A percentile compares a stretch with the other conserved stretches of the same genome.
phyloP scores from a whole-genome alignment of 64 coral and sea anemone species.

The Exaiptasia diaphana region DNA sequence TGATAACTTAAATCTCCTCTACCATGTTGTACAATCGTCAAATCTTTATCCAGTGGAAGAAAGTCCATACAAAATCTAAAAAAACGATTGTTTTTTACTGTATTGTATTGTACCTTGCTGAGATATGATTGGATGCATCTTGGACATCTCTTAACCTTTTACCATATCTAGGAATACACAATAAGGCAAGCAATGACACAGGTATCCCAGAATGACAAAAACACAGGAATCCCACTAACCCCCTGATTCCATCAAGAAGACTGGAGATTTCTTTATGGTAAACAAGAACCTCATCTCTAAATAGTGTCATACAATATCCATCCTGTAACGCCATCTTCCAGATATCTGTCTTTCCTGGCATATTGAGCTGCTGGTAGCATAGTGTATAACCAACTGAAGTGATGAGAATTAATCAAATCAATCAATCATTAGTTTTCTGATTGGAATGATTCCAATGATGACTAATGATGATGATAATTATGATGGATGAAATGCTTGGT shows the following conservation, averaged over 20 bases:
- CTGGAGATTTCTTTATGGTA: constrained; percentile 91
- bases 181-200: background rate
- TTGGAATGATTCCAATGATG: background rate
- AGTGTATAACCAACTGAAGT: constrained; percentile 82
- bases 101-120: constrained; percentile 52
- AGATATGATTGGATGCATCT: constrained; percentile 58
- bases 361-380: constrained; percentile 88
- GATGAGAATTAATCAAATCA: background rate
- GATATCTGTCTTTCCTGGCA: constrained; percentile 83
- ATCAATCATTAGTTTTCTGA: background rate
- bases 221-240: too few species aligned
- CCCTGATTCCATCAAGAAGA: constrained; percentile 95
- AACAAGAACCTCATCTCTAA: constrained; percentile 86
- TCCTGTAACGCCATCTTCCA: constrained; percentile 88
- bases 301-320: constrained; percentile 81
- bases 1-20: background rate
- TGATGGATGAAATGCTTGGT: background rate
- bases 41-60: too few species aligned
- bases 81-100: too few species aligned
- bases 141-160: constrained; percentile 92
- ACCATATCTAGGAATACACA: constrained; percentile 45
- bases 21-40: too few species aligned
- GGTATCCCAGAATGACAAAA: background rate
- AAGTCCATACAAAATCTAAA: background rate
- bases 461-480: too few species aligned